Evolutionary conservation across 2,113 vertebrate species (phyloP).

Genomic region (Solea senegalensis): DNA sequence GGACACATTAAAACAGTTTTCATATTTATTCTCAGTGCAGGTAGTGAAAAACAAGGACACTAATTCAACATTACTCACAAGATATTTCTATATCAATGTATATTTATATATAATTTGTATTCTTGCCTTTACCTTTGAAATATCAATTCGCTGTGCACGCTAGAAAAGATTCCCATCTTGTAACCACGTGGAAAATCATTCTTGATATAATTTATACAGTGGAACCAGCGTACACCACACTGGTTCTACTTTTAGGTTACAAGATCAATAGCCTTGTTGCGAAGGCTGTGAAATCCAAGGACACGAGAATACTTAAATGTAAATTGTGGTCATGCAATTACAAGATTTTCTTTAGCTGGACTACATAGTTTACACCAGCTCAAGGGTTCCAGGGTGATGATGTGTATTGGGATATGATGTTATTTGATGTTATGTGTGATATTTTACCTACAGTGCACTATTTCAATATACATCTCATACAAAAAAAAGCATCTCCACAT

Average conservation of each 20-base stretch:
- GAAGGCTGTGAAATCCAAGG: not conserved
- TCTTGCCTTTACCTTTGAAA: not conserved
- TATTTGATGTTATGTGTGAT: not conserved
- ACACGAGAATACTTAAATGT: not conserved
- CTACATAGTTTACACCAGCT: not conserved
- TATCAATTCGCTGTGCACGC: no score
- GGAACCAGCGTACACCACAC: not conserved
- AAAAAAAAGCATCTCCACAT: not conserved
- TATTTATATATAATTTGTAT: no score
- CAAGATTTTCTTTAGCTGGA: not conserved
- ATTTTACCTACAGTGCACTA: slow-evolving; percentile 1
- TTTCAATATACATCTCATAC: not conserved
- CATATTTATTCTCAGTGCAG: not conserved
- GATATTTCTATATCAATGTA: no score
- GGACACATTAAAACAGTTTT: not conserved
- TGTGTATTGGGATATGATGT: not conserved
- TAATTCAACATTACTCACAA: no score
- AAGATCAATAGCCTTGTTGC: not conserved
- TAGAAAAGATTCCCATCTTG: not conserved
- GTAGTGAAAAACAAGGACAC: no score
- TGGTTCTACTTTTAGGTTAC: not conserved
- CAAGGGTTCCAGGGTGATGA: not conserved
- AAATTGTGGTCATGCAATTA: not conserved
- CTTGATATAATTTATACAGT: slow-evolving; percentile 1
- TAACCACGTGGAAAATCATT: not conserved